A percentile compares a stretch with the other conserved stretches of the same genome.
These are phyloP conservation scores for Hylaeus anthracinus DNA, from an alignment of 1,140 invertebrate genomes.

Conservation along the genomic window DNA sequence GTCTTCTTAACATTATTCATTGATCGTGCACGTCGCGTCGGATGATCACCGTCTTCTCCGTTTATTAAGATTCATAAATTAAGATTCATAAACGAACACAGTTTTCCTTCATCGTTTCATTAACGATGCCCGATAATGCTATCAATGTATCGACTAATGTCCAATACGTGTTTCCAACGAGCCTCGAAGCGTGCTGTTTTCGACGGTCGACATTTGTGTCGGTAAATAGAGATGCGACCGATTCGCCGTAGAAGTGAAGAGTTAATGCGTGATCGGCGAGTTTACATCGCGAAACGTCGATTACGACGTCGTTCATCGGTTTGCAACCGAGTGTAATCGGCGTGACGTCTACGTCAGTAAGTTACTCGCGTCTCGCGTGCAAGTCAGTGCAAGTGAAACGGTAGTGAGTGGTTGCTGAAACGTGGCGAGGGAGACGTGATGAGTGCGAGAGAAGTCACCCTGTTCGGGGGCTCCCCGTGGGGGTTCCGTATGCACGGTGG, in stretches of 20 bases:
- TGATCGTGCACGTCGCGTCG: not conserved
- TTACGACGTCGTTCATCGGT: slow-evolving; percentile 17
- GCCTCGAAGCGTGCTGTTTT: not conserved
- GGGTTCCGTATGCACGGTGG: slow-evolving; percentile 94
- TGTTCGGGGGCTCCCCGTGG: slow-evolving; percentile 93
- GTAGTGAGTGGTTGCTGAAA: slow-evolving; percentile 29
- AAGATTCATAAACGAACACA: not conserved
- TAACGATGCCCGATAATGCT: not conserved
- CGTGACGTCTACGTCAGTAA: slow-evolving; percentile 37
- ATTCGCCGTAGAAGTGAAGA: not conserved
- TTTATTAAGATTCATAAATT: not conserved
- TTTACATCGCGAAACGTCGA: slow-evolving; percentile 5
- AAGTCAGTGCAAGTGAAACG: slow-evolving; percentile 3
- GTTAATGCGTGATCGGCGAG: not conserved
- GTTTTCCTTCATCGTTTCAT: not conserved
- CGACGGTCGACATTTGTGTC: not conserved
- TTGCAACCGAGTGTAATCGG: slow-evolving; percentile 17
- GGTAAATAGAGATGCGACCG: slow-evolving; percentile 20
- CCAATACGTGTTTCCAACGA: too few relatives aligned
- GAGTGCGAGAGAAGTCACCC: slow-evolving; percentile 86
- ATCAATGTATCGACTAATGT: not conserved
- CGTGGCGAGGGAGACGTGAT: slow-evolving; percentile 72
- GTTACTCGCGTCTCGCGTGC: slow-evolving; percentile 2
- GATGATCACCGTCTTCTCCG: too few relatives aligned
- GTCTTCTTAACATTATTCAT: not conserved